Conservation (phyloP, 2,113 vertebrate species). For the Passer montanus region DNA sequence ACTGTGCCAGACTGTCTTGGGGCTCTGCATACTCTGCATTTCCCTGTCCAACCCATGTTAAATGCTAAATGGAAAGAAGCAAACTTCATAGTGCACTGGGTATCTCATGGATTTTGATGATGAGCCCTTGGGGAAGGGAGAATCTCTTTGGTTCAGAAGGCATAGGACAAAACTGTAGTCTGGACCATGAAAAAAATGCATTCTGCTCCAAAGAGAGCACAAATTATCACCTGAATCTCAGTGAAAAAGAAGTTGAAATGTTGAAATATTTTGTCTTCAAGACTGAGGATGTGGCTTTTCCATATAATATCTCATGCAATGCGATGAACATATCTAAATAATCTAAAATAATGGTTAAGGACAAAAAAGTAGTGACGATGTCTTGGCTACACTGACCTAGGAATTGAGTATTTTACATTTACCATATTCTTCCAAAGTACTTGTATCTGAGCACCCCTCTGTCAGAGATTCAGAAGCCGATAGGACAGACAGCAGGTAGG, state of each 20-base stretch:
- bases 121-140: background rate
- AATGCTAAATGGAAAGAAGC: background rate
- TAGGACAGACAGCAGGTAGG: background rate
- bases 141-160: background rate
- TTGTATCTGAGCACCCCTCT: background rate
- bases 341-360: background rate
- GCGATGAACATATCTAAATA: background rate
- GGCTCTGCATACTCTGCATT: background rate
- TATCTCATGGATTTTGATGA: background rate
- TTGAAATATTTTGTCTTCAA: background rate
- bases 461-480: background rate
- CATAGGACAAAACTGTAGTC: background rate
- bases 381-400: background rate
- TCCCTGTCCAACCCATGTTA: background rate
- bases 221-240: background rate
- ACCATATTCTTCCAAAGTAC: background rate
- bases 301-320: background rate
- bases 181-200: background rate
- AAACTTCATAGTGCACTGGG: background rate
- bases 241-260: background rate
- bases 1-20: background rate
- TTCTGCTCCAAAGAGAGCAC: background rate
- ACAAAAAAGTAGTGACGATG: background rate
- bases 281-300: background rate
- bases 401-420: background rate